A percentile compares a stretch with the other conserved stretches of the same genome.
These are phyloP conservation scores for Simalia tracyae DNA, from an alignment of 2,797 vertebrate genomes.

Conservation along the genomic window DNA sequence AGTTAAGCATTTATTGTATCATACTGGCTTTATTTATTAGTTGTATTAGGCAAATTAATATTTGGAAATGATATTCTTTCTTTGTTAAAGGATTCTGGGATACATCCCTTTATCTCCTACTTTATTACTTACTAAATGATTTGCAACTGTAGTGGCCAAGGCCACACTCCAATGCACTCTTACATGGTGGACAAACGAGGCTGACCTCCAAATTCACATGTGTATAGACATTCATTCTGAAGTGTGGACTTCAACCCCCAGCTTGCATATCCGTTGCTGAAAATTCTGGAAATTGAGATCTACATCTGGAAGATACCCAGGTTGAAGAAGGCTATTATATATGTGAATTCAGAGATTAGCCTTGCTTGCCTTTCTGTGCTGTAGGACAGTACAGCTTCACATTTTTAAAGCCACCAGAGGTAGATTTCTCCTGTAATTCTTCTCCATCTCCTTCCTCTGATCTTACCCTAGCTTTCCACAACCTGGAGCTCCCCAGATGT, in stretches of 20 bases:
- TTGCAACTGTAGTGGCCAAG: neutral
- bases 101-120: neutral
- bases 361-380: neutral
- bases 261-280: neutral
- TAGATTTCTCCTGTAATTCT: neutral
- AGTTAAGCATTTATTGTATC: neutral
- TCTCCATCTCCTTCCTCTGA: neutral
- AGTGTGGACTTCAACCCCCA: neutral
- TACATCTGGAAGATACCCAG: neutral
- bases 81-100: constrained; percentile 11
- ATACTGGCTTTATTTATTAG: neutral
- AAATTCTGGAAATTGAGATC: neutral
- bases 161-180: neutral
- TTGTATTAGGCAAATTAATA: neutral
- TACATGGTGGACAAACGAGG: neutral
- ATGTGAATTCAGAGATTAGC: neutral
- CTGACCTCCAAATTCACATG: neutral
- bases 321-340: neutral
- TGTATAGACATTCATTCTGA: neutral
- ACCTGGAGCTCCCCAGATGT: neutral
- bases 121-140: neutral
- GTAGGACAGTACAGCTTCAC: neutral
- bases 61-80: constrained; percentile 14
- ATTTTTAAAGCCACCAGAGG: neutral
- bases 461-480: too few relatives aligned